These are phyloP conservation scores for Plectus sambesii DNA, from an alignment of 1,140 invertebrate species.

Conservation along the genomic window DNA sequence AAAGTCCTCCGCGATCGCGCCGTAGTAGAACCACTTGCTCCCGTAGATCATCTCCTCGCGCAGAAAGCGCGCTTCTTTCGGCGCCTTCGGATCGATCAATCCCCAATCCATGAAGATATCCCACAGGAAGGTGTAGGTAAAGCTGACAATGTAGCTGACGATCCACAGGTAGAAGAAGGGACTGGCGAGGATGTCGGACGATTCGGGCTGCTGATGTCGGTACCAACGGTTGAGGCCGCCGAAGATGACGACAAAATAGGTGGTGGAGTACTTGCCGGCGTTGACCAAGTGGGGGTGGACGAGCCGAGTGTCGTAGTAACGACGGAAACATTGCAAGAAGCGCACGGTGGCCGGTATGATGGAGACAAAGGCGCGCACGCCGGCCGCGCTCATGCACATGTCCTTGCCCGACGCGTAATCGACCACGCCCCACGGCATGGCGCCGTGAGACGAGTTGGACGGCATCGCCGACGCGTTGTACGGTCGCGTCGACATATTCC, in stretches of 20 bases:
- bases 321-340: conserved; percentile 88
- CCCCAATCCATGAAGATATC: conserved; percentile 99
- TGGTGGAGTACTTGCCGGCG: conserved; percentile 94
- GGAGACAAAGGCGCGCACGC: conserved; percentile 64
- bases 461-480: conserved; percentile 27
- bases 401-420: conserved; percentile 40
- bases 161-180: conserved; percentile 44
- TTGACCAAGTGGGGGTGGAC: conserved; percentile 90
- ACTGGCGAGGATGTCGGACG: conserved; percentile 14
- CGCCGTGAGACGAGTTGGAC: conserved; percentile 36
- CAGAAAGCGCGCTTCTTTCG: conserved; percentile 57
- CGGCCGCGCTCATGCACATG: conserved; percentile 47
- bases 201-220: conserved; percentile 20
- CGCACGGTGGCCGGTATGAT: conserved; percentile 90
- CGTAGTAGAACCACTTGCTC: conserved; percentile 71
- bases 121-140: conserved; percentile 70
- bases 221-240: conserved; percentile 58
- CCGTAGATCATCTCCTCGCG: conserved; percentile 59
- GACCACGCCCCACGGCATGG: conserved; percentile 38
- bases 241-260: conserved; percentile 84
- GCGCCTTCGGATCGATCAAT: conserved; percentile 69
- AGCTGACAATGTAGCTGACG: conserved; percentile 38
- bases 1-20: conserved; percentile 90
- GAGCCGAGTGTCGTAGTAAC: conserved; percentile 63
- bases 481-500: not conserved